Percentiles rank a stretch among this genome's conserved stretches.
Evolutionary conservation across 2,888 invertebrate genomes (phyloP).

Genomic region (Mythimna loreyi): DNA sequence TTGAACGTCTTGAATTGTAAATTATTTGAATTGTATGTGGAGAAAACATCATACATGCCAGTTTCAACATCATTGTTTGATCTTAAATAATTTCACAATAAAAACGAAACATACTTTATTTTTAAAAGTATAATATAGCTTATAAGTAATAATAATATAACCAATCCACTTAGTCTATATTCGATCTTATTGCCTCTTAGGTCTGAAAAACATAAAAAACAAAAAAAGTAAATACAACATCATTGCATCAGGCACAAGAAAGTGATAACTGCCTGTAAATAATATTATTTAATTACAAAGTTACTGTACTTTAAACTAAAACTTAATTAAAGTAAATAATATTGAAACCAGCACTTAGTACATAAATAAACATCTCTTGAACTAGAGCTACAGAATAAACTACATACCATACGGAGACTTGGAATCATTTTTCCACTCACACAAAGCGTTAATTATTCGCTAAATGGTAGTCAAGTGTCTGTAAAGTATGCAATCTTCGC

Average conservation of each 20-base stretch:
- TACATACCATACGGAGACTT: constrained; percentile 37
- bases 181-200: neutral
- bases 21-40: neutral
- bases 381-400: constrained; percentile 47
- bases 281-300: neutral
- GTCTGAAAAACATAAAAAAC: neutral
- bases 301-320: constrained; percentile 16
- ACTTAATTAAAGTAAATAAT: constrained; percentile 24
- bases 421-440: neutral
- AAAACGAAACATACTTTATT: constrained; percentile 17
- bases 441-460: constrained; percentile 4
- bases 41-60: constrained; percentile 18
- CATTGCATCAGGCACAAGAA: neutral
- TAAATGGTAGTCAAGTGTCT: constrained; percentile 14
- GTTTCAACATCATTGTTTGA: constrained; percentile 46
- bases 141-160: constrained; percentile 20
- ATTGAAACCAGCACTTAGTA: constrained; percentile 30
- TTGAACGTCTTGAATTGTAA: neutral
- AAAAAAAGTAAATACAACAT: neutral
- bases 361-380: constrained; percentile 27
- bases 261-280: neutral
- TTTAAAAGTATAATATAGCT: constrained; percentile 2
- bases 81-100: constrained; percentile 21
- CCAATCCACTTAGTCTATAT: constrained; percentile 41
- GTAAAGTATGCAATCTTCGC: constrained; percentile 38